A percentile compares a stretch with the other conserved stretches of the same genome.
These are phyloP conservation scores for Cyprinodon variegatus DNA, from an alignment of 2,113 vertebrate species.

Conservation along the genomic window DNA sequence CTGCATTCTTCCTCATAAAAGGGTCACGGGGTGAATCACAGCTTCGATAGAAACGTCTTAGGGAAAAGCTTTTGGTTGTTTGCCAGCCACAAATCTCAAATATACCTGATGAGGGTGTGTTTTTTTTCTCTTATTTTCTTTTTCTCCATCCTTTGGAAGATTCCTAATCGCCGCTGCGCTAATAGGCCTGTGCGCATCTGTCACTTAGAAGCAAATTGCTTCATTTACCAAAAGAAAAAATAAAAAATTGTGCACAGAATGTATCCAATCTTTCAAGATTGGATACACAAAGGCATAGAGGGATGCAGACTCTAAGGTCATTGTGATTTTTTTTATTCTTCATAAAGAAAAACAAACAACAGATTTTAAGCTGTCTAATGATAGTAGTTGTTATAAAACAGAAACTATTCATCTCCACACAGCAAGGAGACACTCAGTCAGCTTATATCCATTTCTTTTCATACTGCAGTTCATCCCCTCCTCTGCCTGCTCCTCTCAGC, in stretches of 20 bases:
- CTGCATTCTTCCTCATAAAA: conserved; percentile 40
- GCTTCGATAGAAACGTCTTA: conserved; percentile 41
- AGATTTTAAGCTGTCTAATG: conserved; percentile 57
- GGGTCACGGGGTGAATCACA: conserved; percentile 57
- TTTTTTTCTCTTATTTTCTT: conserved; percentile 17
- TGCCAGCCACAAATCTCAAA: conserved; percentile 48
- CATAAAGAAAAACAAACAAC: conserved; percentile 63
- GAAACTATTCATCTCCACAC: conserved; percentile 42
- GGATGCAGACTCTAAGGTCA: conserved; percentile 62
- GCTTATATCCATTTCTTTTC: conserved; percentile 51
- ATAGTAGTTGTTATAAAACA: conserved; percentile 56
- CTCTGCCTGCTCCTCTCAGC: conserved; percentile 37
- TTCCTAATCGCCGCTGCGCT: conserved; percentile 72
- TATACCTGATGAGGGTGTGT: conserved; percentile 50
- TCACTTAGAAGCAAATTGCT: conserved; percentile 80
- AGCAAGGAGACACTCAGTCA: conserved; percentile 43
- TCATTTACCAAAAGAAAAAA: conserved; percentile 64
- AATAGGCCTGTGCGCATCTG: conserved; percentile 79
- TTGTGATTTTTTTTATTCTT: conserved; percentile 42
- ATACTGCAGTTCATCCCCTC: conserved; percentile 44
- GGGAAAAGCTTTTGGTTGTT: conserved; percentile 36
- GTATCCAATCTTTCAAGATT: conserved; percentile 55
- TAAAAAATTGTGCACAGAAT: conserved; percentile 41
- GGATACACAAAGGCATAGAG: conserved; percentile 39
- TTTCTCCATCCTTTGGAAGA: conserved; percentile 50